Conservation (phyloP, 2,113 vertebrate species). For the Saccopteryx bilineata region DNA sequence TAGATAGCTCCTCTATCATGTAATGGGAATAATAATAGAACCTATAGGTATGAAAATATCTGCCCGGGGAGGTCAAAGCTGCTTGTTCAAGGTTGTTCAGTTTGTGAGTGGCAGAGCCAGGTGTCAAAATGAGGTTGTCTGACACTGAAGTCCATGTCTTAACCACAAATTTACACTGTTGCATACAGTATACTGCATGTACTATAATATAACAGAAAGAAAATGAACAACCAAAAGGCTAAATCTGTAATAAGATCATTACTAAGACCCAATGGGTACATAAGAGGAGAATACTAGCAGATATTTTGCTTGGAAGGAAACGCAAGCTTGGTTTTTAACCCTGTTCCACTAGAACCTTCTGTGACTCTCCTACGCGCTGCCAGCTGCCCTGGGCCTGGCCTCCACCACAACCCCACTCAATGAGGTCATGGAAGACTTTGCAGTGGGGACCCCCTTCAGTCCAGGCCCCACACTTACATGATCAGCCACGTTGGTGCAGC, state of each 20-base stretch:
- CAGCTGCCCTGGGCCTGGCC: no score
- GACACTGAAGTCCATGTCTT: not conserved
- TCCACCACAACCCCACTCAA: not conserved
- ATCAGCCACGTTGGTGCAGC: conserved; percentile 88
- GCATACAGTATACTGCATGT: not conserved
- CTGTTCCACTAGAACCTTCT: not conserved
- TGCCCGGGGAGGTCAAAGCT: not conserved
- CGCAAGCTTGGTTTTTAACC: not conserved
- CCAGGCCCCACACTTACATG: conserved; percentile 86
- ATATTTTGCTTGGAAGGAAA: not conserved
- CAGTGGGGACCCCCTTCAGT: not conserved
- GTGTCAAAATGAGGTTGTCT: not conserved
- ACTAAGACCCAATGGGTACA: not conserved
- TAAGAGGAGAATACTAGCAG: not conserved
- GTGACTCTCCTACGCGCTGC: not conserved
- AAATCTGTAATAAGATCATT: not conserved
- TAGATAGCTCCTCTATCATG: not conserved
- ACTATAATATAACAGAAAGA: not conserved
- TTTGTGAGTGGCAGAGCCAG: not conserved
- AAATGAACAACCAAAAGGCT: not conserved
- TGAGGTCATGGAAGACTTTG: not conserved
- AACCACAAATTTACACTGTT: not conserved
- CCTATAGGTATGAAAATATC: not conserved
- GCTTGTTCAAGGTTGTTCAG: not conserved
- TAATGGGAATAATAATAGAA: not conserved